Conservation (phyloP, 92 coral and sea anemone species). For the Epizoanthus ramosus region DNA sequence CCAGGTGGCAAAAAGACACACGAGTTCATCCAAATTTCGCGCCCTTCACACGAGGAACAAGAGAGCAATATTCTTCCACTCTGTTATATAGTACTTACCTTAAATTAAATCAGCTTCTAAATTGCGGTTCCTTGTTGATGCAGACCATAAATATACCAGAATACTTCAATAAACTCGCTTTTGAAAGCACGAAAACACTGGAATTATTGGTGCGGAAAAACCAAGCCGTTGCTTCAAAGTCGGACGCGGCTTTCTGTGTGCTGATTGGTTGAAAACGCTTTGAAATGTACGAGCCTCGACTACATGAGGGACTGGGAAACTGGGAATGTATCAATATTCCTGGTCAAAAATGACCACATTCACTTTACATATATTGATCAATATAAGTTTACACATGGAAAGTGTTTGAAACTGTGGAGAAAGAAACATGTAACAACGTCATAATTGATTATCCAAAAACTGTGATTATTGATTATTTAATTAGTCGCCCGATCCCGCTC, state of each 20-base stretch:
- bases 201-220: conserved; percentile 40
- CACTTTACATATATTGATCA: no score
- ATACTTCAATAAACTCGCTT: background rate
- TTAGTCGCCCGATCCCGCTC: no score
- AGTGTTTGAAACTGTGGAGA: no score
- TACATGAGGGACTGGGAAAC: conserved; percentile 14
- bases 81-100: conserved; percentile 23
- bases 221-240: conserved; percentile 82
- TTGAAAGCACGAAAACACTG: conserved; percentile 14
- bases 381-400: no score
- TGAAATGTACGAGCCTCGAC: conserved; percentile 74
- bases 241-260: conserved; percentile 64
- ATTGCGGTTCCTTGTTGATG: background rate
- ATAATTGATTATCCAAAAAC: no score
- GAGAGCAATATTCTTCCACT: background rate
- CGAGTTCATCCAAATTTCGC: conserved; percentile 58
- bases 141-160: conserved; percentile 5
- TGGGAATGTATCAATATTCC: conserved; percentile 3
- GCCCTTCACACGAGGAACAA: conserved; percentile 46
- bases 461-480: no score
- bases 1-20: background rate
- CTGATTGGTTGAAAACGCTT: conserved; percentile 75
- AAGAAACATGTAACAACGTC: no score
- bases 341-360: no score
- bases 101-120: conserved; percentile 1